These are phyloP conservation scores for Ectemnius continuus DNA, from an alignment of 2,888 invertebrate species.

Conservation along the genomic window DNA sequence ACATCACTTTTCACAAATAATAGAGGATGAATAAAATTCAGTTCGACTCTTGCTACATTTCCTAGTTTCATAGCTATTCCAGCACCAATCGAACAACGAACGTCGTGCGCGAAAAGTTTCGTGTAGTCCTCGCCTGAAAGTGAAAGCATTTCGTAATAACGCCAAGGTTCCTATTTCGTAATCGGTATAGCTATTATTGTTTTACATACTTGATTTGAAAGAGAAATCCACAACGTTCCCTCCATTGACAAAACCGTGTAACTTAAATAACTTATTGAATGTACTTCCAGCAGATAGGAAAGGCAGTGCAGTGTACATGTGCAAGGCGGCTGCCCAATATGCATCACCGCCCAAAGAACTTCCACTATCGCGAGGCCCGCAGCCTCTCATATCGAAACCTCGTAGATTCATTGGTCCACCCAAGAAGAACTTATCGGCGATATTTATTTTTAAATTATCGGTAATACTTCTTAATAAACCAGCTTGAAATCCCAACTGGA, in stretches of 20 bases:
- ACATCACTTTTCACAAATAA: constrained; percentile 83
- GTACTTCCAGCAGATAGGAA: constrained; percentile 89
- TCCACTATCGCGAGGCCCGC: constrained; percentile 90
- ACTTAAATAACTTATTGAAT: constrained; percentile 90
- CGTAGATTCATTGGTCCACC: constrained; percentile 94
- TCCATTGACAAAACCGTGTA: constrained; percentile 93
- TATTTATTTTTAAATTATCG: constrained; percentile 81
- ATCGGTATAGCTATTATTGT: not conserved
- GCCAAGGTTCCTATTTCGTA: not conserved
- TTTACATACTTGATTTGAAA: constrained; percentile 78
- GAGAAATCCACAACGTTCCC: constrained; percentile 86
- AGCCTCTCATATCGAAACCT: constrained; percentile 93
- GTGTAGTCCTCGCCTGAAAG: constrained; percentile 76
- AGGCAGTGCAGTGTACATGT: constrained; percentile 94
- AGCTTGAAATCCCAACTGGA: constrained; percentile 85
- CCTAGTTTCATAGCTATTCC: constrained; percentile 92
- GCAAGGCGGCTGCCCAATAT: constrained; percentile 92
- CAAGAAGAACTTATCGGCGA: constrained; percentile 89
- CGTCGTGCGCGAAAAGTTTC: constrained; percentile 79
- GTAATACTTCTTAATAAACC: constrained; percentile 84
- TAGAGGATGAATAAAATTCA: constrained; percentile 95
- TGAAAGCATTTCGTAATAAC: not conserved
- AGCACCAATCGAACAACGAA: constrained; percentile 88
- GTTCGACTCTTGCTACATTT: constrained; percentile 92
- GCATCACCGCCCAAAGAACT: constrained; percentile 87